A percentile compares a stretch with the other conserved stretches of the same genome.
These are phyloP conservation scores for Drosophila nebulosa DNA, from an alignment of 1,140 invertebrate species.

Conservation along the genomic window DNA sequence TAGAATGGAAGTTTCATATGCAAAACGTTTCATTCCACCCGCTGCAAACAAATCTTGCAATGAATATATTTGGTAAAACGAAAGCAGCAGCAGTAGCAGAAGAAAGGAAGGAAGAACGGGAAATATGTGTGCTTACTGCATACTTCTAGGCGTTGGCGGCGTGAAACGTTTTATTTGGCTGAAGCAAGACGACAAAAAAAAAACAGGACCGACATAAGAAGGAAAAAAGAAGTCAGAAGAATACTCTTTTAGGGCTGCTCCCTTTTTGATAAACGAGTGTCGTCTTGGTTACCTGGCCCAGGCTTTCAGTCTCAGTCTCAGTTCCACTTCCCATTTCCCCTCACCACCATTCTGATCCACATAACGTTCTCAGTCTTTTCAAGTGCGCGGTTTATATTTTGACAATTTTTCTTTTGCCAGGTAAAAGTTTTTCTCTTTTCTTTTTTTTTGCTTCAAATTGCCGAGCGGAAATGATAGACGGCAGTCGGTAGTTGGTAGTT, in stretches of 20 bases:
- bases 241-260: slow-evolving; percentile 16
- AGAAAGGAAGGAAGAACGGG: slow-evolving; percentile 3
- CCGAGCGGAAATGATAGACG: slow-evolving; percentile 68
- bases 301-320: not conserved
- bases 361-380: not conserved
- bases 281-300: slow-evolving; percentile 45
- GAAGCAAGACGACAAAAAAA: not conserved
- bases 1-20: slow-evolving; percentile 41
- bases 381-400: slow-evolving; percentile 65
- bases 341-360: not conserved
- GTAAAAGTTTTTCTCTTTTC: slow-evolving; percentile 29
- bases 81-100: slow-evolving; percentile 8
- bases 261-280: slow-evolving; percentile 65
- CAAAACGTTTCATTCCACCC: slow-evolving; percentile 52
- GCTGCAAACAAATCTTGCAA: slow-evolving; percentile 65
- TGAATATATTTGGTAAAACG: slow-evolving; percentile 68
- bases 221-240: slow-evolving; percentile 5
- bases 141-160: slow-evolving; percentile 67
- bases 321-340: not conserved
- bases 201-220: not conserved
- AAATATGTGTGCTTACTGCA: slow-evolving; percentile 36
- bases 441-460: slow-evolving; percentile 42
- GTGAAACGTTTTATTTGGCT: slow-evolving; percentile 60
- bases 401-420: slow-evolving; percentile 50
- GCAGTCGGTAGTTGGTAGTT: slow-evolving; percentile 69